Conservation (phyloP, 2,113 vertebrate species). For the Gila orcuttii region DNA sequence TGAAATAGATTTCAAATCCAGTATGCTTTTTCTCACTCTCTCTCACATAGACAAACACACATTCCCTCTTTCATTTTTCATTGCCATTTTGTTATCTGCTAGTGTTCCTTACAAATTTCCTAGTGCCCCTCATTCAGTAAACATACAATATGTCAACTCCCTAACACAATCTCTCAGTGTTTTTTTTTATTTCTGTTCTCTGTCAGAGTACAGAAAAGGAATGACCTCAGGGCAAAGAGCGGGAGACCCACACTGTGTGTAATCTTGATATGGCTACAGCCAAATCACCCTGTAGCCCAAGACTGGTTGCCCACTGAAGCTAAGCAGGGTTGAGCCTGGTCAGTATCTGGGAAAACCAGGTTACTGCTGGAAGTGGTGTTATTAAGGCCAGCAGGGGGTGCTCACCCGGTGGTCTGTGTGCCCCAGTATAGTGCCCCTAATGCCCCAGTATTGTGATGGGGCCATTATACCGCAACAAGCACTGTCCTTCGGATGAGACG, state of each 20-base stretch:
- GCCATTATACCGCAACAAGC: too few relatives aligned
- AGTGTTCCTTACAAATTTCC: slow-evolving; percentile 1
- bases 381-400: too few relatives aligned
- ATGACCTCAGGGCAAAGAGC: not conserved
- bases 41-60: not conserved
- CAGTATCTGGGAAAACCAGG: too few relatives aligned
- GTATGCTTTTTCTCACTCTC: not conserved
- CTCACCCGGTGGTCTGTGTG: too few relatives aligned
- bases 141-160: not conserved
- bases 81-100: not conserved
- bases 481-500: too few relatives aligned
- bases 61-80: not conserved
- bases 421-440: too few relatives aligned
- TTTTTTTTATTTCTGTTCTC: not conserved
- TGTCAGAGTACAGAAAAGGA: not conserved
- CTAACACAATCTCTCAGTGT: not conserved
- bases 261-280: not conserved
- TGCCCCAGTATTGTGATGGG: too few relatives aligned
- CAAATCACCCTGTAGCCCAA: too few relatives aligned
- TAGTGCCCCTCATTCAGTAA: not conserved
- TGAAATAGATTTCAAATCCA: not conserved
- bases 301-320: too few relatives aligned
- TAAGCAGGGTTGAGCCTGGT: too few relatives aligned
- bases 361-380: too few relatives aligned
- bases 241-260: not conserved